These are phyloP conservation scores for Alethe castanea DNA, from an alignment of 2,113 vertebrate species.

Conservation along the genomic window DNA sequence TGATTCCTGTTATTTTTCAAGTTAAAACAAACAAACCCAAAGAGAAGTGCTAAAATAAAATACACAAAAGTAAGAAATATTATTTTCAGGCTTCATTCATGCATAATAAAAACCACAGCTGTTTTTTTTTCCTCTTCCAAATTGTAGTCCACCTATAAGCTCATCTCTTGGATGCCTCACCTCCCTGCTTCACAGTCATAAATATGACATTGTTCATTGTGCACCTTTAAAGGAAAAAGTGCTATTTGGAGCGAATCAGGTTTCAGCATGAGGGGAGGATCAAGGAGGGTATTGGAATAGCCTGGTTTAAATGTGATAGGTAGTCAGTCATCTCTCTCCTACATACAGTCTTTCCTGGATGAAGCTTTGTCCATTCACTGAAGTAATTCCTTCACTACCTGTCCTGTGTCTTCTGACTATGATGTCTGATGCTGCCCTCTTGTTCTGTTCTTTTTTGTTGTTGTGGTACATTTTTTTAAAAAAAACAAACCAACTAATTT, in stretches of 20 bases:
- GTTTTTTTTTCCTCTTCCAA: background rate
- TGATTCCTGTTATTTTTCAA: background rate
- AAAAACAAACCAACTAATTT: background rate
- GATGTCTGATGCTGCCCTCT: background rate
- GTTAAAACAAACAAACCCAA: background rate
- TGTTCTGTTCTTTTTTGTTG: background rate
- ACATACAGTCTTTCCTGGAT: background rate
- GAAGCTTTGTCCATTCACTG: background rate
- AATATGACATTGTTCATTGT: background rate
- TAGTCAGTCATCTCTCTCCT: background rate
- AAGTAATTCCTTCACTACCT: background rate
- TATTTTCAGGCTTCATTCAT: background rate
- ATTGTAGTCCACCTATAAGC: background rate
- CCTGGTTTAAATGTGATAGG: background rate
- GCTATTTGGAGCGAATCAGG: background rate
- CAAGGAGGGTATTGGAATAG: background rate
- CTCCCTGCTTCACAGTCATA: background rate
- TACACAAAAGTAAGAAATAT: background rate
- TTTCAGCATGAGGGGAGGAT: background rate
- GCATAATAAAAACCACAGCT: background rate
- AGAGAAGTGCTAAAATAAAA: background rate
- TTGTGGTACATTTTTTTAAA: background rate
- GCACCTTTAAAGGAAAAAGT: background rate
- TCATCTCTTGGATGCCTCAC: background rate
- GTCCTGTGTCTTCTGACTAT: background rate